phyloP scores from a whole-genome alignment of 2,113 vertebrate genomes.

The Ameiurus melas region DNA sequence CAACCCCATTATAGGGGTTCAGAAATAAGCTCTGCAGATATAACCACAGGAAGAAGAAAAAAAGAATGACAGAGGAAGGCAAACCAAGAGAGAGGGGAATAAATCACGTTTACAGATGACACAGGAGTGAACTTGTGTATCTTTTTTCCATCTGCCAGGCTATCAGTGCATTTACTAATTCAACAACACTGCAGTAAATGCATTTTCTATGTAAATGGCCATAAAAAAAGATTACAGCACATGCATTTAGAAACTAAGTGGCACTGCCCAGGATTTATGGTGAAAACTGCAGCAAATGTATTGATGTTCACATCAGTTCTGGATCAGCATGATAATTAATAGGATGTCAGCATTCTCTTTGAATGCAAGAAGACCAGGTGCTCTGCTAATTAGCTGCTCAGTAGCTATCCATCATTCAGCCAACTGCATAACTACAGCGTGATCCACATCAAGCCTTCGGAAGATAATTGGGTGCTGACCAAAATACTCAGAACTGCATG shows the following conservation, averaged over 20 bases:
- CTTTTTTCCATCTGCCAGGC: neutral
- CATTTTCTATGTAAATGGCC: constrained; percentile 72
- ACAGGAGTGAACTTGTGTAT: constrained; percentile 47
- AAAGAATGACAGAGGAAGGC: constrained; percentile 26
- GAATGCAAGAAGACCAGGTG: constrained; percentile 64
- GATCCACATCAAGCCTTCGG: constrained; percentile 35
- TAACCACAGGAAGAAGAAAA: neutral
- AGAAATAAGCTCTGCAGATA: constrained; percentile 27
- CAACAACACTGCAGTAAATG: constrained; percentile 66
- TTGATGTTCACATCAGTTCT: constrained; percentile 73
- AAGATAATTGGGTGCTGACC: constrained; percentile 35
- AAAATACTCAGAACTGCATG: constrained; percentile 17
- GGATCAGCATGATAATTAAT: constrained; percentile 69
- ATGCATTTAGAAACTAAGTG: constrained; percentile 62
- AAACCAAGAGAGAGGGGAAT: constrained; percentile 63
- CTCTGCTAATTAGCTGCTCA: constrained; percentile 67
- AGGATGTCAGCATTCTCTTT: constrained; percentile 66
- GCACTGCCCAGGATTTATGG: constrained; percentile 65
- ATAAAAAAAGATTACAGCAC: constrained; percentile 66
- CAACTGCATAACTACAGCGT: constrained; percentile 23
- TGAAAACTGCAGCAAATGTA: constrained; percentile 70
- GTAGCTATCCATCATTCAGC: constrained; percentile 61
- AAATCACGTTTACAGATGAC: constrained; percentile 68
- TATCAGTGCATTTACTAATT: constrained; percentile 15
- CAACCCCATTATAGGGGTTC: constrained; percentile 59